phyloP scores from a whole-genome alignment of 2,888 invertebrate genomes.

The Dolomedes plantarius region DNA sequence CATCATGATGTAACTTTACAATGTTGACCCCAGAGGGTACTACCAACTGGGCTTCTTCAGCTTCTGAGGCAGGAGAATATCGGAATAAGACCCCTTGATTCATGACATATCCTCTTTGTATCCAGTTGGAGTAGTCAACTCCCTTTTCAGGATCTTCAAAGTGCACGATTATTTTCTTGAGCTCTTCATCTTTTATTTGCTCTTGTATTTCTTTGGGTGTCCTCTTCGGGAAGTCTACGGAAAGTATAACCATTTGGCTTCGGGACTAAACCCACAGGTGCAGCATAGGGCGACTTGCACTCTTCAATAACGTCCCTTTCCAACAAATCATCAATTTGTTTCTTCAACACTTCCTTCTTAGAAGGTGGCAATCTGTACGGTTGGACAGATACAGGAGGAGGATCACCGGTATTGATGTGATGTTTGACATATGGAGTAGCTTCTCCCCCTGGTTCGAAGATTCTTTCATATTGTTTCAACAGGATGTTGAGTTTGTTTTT shows the following conservation, averaged over 20 bases:
- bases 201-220: not conserved
- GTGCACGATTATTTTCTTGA: constrained; percentile 30
- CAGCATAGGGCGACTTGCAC: not conserved
- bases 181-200: not conserved
- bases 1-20: constrained; percentile 62
- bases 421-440: not conserved
- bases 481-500: not conserved
- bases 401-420: not conserved
- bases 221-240: not conserved
- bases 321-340: not conserved
- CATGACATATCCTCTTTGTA: no score
- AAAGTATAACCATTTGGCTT: constrained; percentile 7
- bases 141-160: constrained; percentile 47
- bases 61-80: no score
- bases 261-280: constrained; percentile 9
- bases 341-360: not conserved
- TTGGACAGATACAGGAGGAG: not conserved
- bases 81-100: no score
- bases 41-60: no score
- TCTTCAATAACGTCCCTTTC: not conserved
- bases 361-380: not conserved
- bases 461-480: constrained; percentile 14
- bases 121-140: constrained; percentile 29
- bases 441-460: constrained; percentile 1
- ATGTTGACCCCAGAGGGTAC: not conserved